phyloP scores from a whole-genome alignment of 2,888 invertebrate species.

The Penaeus monodon region DNA sequence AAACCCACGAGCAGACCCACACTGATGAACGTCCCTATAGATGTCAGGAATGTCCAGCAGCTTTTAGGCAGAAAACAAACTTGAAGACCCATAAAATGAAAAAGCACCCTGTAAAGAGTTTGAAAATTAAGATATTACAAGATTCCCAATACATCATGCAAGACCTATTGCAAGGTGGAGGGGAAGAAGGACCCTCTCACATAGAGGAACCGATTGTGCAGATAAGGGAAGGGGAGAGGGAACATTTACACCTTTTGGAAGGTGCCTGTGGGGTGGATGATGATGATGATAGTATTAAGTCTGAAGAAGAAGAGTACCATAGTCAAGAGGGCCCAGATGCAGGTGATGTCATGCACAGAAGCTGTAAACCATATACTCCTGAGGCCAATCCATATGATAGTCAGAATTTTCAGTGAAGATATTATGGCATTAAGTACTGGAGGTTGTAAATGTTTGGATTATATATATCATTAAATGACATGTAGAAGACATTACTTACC shows the following conservation, averaged over 20 bases:
- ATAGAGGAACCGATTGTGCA: slow-evolving; percentile 64
- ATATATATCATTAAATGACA: no score
- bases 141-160: slow-evolving; percentile 54
- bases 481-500: no score
- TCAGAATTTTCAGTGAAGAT: not conserved
- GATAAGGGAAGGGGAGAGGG: slow-evolving; percentile 59
- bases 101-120: slow-evolving; percentile 59
- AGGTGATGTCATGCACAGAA: not conserved
- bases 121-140: slow-evolving; percentile 53
- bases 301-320: slow-evolving; percentile 24
- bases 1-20: slow-evolving; percentile 59
- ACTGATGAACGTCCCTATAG: slow-evolving; percentile 58
- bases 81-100: slow-evolving; percentile 64
- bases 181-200: slow-evolving; percentile 15
- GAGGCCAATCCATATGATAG: slow-evolving; percentile 53
- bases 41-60: slow-evolving; percentile 60
- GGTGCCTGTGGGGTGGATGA: no score
- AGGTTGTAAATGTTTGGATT: no score
- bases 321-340: not conserved
- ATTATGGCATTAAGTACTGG: no score
- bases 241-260: slow-evolving; percentile 21
- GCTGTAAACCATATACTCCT: slow-evolving; percentile 16
- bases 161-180: slow-evolving; percentile 29
- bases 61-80: slow-evolving; percentile 64
- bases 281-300: slow-evolving; percentile 19